Evolutionary conservation across 2,797 vertebrate species (phyloP).

Genomic region (Trematomus bernacchii): DNA sequence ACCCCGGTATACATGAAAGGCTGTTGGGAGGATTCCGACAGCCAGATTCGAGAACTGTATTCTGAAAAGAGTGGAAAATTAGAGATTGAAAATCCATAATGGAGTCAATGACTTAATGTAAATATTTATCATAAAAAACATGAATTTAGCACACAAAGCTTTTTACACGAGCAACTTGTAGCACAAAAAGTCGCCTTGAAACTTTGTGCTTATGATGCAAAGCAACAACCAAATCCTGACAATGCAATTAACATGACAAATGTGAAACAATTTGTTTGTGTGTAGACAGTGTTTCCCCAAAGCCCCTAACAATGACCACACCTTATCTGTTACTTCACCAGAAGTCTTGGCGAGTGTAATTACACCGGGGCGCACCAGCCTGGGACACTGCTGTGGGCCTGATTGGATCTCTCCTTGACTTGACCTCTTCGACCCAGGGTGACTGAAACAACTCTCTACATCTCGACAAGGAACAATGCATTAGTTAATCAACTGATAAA

Average conservation of each 20-base stretch:
- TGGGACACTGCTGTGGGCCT: constrained; percentile 56
- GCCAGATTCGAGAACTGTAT: neutral
- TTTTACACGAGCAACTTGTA: constrained; percentile 22
- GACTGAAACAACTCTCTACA: constrained; percentile 66
- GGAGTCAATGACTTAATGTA: neutral
- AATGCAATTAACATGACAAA: constrained; percentile 84
- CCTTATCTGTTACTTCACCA: constrained; percentile 74
- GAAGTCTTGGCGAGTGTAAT: constrained; percentile 75
- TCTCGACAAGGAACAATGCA: constrained; percentile 75
- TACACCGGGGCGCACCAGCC: constrained; percentile 67
- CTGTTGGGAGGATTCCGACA: neutral
- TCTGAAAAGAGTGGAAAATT: neutral
- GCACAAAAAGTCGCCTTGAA: constrained; percentile 69
- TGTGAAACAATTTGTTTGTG: constrained; percentile 74
- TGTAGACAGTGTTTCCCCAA: constrained; percentile 58
- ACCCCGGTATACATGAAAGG: neutral
- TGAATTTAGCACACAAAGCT: constrained; percentile 16
- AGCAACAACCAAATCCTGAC: constrained; percentile 68
- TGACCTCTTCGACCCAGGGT: constrained; percentile 73
- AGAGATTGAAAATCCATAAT: neutral
- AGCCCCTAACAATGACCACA: constrained; percentile 58
- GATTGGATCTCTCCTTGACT: constrained; percentile 88
- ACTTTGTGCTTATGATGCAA: constrained; percentile 61
- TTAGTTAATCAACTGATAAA: constrained; percentile 86
- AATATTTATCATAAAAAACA: constrained; percentile 19